Percentiles rank a stretch among this genome's conserved stretches.
Evolutionary conservation across 2,113 vertebrate genomes (phyloP).

Genomic region (Siphamia tubifer): DNA sequence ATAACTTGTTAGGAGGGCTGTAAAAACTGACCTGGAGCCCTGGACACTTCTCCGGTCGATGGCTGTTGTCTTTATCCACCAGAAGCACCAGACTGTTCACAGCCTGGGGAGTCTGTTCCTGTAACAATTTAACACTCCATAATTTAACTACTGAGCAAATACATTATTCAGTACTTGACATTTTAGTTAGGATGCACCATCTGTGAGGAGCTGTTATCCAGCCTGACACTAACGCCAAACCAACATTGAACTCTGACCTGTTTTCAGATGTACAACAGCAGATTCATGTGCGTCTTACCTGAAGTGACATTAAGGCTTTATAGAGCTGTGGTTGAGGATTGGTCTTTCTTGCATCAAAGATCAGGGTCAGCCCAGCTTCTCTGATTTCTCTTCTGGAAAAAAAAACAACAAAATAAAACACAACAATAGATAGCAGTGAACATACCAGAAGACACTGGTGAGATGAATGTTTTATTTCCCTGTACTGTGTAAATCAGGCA

Average conservation of each 20-base stretch:
- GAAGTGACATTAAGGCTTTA: constrained; percentile 80
- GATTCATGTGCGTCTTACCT: constrained; percentile 75
- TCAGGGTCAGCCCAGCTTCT: constrained; percentile 77
- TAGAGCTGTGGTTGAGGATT: constrained; percentile 72
- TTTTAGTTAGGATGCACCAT: neutral
- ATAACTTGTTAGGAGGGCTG: neutral
- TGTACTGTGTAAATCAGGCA: too few relatives aligned
- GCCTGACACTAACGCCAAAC: neutral
- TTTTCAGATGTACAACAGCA: neutral
- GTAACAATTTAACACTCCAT: constrained; percentile 12
- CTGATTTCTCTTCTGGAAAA: constrained; percentile 77
- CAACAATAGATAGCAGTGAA: neutral
- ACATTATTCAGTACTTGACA: constrained; percentile 1
- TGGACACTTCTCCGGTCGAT: constrained; percentile 75
- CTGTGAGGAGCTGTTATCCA: neutral
- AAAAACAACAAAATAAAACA: neutral
- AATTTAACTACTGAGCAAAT: neutral
- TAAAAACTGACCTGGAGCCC: constrained; percentile 80
- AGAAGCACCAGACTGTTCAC: constrained; percentile 81
- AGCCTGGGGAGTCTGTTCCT: constrained; percentile 71
- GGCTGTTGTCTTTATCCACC: constrained; percentile 80
- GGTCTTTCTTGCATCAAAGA: constrained; percentile 86
- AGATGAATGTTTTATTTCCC: neutral
- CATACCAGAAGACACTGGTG: neutral
- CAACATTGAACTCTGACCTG: neutral